Conservation (phyloP, 2,797 vertebrate genomes). For the Darevskia nairensis region DNA sequence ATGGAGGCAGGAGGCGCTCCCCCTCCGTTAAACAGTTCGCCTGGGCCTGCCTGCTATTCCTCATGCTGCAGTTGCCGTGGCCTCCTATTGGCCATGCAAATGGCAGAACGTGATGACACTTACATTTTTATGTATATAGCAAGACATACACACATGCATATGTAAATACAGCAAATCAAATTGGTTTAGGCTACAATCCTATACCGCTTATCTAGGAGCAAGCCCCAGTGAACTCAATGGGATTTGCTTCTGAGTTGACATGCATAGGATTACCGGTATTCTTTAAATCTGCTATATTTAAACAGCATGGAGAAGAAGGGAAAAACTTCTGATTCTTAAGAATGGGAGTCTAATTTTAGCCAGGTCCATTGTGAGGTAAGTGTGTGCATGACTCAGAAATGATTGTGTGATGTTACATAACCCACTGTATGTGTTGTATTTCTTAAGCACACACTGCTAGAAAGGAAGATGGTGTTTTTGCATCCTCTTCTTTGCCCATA, state of each 20-base stretch:
- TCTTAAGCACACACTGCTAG: constrained; percentile 58
- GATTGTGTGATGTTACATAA: constrained; percentile 75
- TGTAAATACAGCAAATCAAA: neutral
- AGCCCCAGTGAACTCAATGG: neutral
- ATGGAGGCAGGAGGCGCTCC: no score
- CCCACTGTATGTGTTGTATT: constrained; percentile 61
- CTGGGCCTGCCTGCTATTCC: no score
- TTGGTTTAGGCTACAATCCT: constrained; percentile 19
- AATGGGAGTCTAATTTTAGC: constrained; percentile 76
- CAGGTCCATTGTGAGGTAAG: constrained; percentile 69
- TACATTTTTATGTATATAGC: no score
- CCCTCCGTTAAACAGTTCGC: no score
- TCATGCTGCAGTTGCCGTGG: no score
- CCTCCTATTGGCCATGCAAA: no score
- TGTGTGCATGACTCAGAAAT: constrained; percentile 70
- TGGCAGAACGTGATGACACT: no score
- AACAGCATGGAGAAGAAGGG: constrained; percentile 57
- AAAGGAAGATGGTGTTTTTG: constrained; percentile 64
- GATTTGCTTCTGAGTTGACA: neutral
- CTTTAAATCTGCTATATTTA: constrained; percentile 60
- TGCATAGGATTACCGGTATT: constrained; percentile 1
- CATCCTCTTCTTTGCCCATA: constrained; percentile 63
- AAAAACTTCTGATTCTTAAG: constrained; percentile 70
- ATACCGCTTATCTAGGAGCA: no score
- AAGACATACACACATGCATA: neutral